These are phyloP conservation scores for Sceloporus undulatus DNA, from an alignment of 2,113 vertebrate species.

Conservation along the genomic window DNA sequence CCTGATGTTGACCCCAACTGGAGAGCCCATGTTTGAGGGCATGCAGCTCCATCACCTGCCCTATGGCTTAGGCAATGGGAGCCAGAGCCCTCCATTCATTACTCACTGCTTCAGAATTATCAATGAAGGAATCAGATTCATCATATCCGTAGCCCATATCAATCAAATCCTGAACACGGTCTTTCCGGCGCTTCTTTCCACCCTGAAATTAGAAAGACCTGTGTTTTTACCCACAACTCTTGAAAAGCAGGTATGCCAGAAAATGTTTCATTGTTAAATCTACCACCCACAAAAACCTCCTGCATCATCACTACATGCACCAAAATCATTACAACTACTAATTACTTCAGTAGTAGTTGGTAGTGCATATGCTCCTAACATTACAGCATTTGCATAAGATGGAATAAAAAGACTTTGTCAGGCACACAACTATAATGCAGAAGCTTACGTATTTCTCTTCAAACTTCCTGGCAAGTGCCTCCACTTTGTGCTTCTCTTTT, in stretches of 20 bases:
- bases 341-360: neutral
- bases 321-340: no score
- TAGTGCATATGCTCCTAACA: neutral
- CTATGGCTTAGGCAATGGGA: neutral
- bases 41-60: neutral
- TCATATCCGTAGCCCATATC: slow-evolving; percentile 97
- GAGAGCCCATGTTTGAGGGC: neutral
- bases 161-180: slow-evolving; percentile 92
- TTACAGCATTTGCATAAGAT: neutral
- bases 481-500: slow-evolving; percentile 81
- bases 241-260: neutral
- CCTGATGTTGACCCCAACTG: neutral
- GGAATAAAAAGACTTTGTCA: neutral
- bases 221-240: neutral
- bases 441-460: slow-evolving; percentile 92
- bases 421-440: neutral
- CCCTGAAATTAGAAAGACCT: slow-evolving; percentile 76
- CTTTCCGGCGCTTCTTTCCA: slow-evolving; percentile 84
- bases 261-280: neutral
- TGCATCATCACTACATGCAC: no score
- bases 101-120: slow-evolving; percentile 97
- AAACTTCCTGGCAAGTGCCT: slow-evolving; percentile 84
- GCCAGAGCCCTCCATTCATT: neutral
- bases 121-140: slow-evolving; percentile 96
- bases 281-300: no score